phyloP scores from a whole-genome alignment of 2,113 vertebrate genomes.

The Scomber scombrus region DNA sequence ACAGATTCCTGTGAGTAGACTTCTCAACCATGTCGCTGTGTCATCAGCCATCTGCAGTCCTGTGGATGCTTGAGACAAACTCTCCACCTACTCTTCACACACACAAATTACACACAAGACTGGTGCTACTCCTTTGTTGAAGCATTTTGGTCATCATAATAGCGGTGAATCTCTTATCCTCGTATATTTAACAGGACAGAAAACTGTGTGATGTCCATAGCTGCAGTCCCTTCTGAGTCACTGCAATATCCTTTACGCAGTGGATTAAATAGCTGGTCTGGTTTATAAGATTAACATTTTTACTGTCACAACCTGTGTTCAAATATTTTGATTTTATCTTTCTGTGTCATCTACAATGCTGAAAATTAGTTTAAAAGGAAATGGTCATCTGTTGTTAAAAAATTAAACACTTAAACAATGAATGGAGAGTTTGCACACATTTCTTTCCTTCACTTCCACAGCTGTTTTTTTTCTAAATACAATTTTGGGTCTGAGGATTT shows the following conservation, averaged over 20 bases:
- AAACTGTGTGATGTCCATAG: neutral
- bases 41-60: conserved; percentile 45
- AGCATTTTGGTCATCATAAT: neutral
- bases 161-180: neutral
- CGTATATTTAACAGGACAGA: neutral
- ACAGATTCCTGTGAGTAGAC: conserved; percentile 45
- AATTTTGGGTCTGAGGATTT: conserved; percentile 6
- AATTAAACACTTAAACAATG: conserved; percentile 19
- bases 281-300: neutral
- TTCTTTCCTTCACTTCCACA: conserved; percentile 13
- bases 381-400: neutral
- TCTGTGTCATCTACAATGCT: neutral
- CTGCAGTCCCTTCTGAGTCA: conserved; percentile 4
- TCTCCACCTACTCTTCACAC: conserved; percentile 17
- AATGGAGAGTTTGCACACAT: neutral
- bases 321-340: conserved; percentile 17
- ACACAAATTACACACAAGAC: neutral
- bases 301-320: neutral
- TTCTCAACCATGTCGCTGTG: conserved; percentile 21
- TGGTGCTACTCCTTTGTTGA: conserved; percentile 7
- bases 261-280: neutral
- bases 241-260: neutral
- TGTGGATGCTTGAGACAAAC: conserved; percentile 38
- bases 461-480: conserved; percentile 34
- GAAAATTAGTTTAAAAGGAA: neutral